Evolutionary conservation across 2,888 invertebrate genomes (phyloP), one percentile per base, ranked within the genome.

Genomic region (Emesis furor): DNA sequence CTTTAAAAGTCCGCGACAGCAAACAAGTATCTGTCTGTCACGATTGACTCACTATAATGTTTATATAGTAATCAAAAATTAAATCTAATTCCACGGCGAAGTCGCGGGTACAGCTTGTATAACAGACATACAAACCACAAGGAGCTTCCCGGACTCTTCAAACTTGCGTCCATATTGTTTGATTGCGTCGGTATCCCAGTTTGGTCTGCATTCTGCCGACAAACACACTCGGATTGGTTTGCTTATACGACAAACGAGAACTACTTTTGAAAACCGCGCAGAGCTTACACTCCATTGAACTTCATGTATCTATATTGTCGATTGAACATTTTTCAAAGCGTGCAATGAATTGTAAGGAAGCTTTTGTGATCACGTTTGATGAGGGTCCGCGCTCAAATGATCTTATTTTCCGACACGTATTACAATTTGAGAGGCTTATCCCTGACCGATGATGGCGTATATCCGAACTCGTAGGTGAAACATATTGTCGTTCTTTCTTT

Each of bases 231-330:
- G 30, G 32, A 10, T 65, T 32, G 14, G 67, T 67, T 67, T 67
- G 14, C 35, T 35, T 67, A 62, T 30, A 30, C 62, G 35, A n/a
- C n/a, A 32, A 67, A 32, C 32, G 35, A 32, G 67, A 35, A 35
- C 51, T 14, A 35, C 35, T 30, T 62, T 62, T 12, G 67, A 32
- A 67, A 32, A 35, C 35, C 35, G 35, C 35, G 7, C 12, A 67
- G 14, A 35, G 67, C 35, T 67, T n/a, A 67, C 67, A 32, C 67
- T 67, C 35, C 67, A 67, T 67, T 67, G 67, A 67, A 35, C 35
- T n/a, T 14, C 4, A 35, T 67, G n/a, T 67, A 32, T 35, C 35
- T 32, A 32, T 67, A 14, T 67, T 67, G 35, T 67, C 67, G 35
- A 35, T 14, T n/a, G 35, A 67, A 35, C 32, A 32, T 67, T 67